Base-by-base conservation (phyloP, 2,888 invertebrate genomes). In the Nemoura dubitans region DNA sequence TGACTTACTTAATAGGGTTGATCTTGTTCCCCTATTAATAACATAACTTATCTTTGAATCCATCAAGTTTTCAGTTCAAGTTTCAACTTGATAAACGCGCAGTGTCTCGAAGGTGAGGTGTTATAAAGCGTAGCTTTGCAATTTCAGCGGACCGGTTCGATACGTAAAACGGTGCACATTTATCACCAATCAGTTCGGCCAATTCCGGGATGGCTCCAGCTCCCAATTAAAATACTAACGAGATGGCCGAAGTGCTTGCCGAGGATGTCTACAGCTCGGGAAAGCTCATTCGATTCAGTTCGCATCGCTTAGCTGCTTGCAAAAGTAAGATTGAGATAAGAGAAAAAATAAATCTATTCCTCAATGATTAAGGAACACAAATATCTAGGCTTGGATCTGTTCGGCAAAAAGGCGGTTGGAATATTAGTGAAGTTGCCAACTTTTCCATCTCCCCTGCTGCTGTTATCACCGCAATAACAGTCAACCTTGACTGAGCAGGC, bases 161-260 rank as follows among this genome's bases (percentile, higher is more conserved):
- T 21, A 59, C 21, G 14, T 59, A 59, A 59, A 59, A 59, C 59
- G 59, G 2, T 59, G 59, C 59, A 59, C 59, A 59, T 59, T 59
- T 59, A 59, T 59, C 59, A 59, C 59, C 59, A 59, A 59, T 59
- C 59, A 59, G 59, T 59, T 59, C 59, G 59, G 59, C 6, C 59
- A 59, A 59, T 59, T 59, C 59, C 59, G 59, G 78, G 78, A 78
- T 78, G 78, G 78, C 36, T 36, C 36, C 36, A 36, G 36, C 36
- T 27, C 78, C 78, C 78, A 78, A 78, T 78, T 78, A 78, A 78
- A 26, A 78, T 78, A 27, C 78, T 78, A 26, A 78, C 78, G 28
- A 78, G 78, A 27, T 28, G 6, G 78, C 78, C 78, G 78, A 78
- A 78, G 25, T 27, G 30, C 28, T 36, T 36, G 36, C 36, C 36